phyloP scores from a whole-genome alignment of 2,888 invertebrate species.

The Thysanoteuthis rhombus region DNA sequence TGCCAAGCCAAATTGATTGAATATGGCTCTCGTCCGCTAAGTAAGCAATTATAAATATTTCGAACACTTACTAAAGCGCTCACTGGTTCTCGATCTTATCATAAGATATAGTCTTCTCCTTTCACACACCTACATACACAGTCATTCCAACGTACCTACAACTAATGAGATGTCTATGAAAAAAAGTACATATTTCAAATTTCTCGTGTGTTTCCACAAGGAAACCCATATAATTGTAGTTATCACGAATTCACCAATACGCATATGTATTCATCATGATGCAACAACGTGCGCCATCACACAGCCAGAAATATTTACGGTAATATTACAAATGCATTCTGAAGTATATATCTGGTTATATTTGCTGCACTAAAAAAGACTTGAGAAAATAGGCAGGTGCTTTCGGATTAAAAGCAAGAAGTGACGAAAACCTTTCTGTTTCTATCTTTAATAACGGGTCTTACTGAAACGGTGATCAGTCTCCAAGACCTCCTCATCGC shows the following conservation, averaged over 20 bases:
- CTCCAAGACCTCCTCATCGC: too few species aligned
- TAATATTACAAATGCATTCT: too few species aligned
- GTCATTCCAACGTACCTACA: not conserved
- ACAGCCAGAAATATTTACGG: too few species aligned
- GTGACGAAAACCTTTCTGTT: too few species aligned
- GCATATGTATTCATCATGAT: not conserved
- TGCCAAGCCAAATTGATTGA: not conserved
- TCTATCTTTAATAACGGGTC: too few species aligned
- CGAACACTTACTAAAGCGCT: not conserved
- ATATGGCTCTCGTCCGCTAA: not conserved
- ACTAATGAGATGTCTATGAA: not conserved
- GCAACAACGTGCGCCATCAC: too few species aligned
- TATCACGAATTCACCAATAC: not conserved
- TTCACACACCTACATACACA: not conserved
- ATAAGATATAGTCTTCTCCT: not conserved
- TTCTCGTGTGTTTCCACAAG: too few species aligned
- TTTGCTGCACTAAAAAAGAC: too few species aligned
- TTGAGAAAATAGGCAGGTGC: too few species aligned
- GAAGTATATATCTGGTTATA: too few species aligned
- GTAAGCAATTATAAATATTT: not conserved
- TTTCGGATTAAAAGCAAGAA: too few species aligned
- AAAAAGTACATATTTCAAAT: not conserved
- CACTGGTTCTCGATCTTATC: not conserved
- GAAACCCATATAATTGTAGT: not conserved
- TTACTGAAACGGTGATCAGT: too few species aligned